Evolutionary conservation across 2,797 vertebrate genomes (phyloP).

Genomic region (Chloroceryle amazona): DNA sequence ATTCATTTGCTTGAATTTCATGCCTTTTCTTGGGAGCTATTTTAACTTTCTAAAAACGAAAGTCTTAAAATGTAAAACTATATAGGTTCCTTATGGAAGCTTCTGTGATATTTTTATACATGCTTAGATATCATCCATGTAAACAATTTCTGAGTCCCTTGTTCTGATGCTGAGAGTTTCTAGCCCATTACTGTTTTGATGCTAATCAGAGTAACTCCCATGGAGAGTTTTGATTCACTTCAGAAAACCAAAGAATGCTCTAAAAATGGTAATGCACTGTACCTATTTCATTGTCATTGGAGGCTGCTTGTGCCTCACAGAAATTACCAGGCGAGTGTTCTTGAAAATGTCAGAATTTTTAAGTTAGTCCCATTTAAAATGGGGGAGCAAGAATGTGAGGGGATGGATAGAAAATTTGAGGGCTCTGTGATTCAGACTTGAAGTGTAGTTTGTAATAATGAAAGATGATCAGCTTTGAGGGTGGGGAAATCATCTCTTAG

Average conservation of each 20-base stretch:
- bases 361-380: slow-evolving; percentile 34
- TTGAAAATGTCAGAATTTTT: slow-evolving; percentile 60
- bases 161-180: background rate
- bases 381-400: background rate
- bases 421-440: background rate
- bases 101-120: background rate
- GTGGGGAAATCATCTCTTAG: slow-evolving; percentile 27
- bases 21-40: background rate
- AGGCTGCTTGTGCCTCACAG: slow-evolving; percentile 25
- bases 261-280: slow-evolving; percentile 31
- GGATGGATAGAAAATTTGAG: slow-evolving; percentile 10
- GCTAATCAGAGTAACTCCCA: background rate
- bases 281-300: slow-evolving; percentile 46
- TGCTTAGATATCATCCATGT: background rate
- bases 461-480: slow-evolving; percentile 13
- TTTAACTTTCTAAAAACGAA: background rate
- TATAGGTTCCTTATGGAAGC: background rate
- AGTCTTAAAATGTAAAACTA: background rate
- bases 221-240: slow-evolving; percentile 53
- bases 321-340: slow-evolving; percentile 50
- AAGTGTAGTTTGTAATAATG: slow-evolving; percentile 26
- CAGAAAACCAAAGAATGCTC: slow-evolving; percentile 25
- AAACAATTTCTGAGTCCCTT: background rate
- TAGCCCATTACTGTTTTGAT: background rate
- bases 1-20: background rate